These are phyloP conservation scores for Rhabdomys pumilio DNA, from an alignment of 2,797 vertebrate genomes.

Conservation along the genomic window DNA sequence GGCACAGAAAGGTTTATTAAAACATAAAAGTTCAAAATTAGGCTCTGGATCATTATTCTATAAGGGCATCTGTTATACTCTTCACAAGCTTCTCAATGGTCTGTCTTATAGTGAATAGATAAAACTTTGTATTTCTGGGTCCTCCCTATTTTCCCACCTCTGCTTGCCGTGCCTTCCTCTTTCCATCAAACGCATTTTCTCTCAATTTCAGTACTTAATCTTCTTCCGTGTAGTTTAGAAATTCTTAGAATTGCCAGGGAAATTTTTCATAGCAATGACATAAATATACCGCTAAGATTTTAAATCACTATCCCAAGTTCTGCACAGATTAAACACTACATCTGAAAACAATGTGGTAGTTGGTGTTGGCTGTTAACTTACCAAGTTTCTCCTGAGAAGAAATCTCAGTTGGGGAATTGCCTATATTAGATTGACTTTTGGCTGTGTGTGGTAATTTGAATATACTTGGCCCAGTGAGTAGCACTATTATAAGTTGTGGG, in stretches of 20 bases:
- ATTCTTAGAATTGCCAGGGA: background rate
- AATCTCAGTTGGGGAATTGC: background rate
- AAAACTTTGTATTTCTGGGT: accelerated
- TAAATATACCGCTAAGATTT: background rate
- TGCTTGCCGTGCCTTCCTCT: background rate
- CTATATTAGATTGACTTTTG: background rate
- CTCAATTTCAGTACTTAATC: background rate
- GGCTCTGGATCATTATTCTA: background rate
- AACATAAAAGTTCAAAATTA: background rate
- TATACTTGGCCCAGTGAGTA: background rate
- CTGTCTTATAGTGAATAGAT: background rate
- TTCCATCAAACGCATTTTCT: background rate
- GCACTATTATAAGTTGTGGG: background rate
- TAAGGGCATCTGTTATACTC: accelerated
- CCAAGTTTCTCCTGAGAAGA: background rate
- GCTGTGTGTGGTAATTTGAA: background rate
- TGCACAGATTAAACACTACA: background rate
- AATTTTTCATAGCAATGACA: background rate
- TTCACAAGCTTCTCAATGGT: background rate
- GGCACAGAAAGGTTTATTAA: background rate
- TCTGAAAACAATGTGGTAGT: background rate
- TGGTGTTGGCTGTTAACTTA: background rate
- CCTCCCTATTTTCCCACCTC: background rate
- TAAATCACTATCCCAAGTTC: background rate
- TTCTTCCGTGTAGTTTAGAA: background rate